Percentiles rank a stretch among this genome's conserved stretches.
phyloP scores from a whole-genome alignment of 2,797 vertebrate species.

The Enteromius paludinosus region DNA sequence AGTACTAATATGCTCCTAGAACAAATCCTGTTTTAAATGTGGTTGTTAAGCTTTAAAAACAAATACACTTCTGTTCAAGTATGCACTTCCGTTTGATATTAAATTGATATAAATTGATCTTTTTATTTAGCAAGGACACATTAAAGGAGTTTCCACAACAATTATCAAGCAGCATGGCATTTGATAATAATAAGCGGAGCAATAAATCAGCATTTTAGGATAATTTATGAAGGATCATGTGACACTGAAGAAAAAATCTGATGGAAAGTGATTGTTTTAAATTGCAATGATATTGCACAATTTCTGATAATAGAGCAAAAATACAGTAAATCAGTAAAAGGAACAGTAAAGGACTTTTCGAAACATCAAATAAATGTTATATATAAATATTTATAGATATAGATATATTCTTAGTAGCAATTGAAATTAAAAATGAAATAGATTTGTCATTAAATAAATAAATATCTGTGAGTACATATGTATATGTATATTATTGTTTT shows the following conservation, averaged over 20 bases:
- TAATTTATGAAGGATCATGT: background rate
- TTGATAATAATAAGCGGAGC: background rate
- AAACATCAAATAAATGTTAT: background rate
- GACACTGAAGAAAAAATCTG: background rate
- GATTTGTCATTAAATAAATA: too few species aligned
- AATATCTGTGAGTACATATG: too few species aligned
- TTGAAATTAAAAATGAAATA: background rate
- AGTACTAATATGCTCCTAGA: background rate
- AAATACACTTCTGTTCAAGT: background rate
- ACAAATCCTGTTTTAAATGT: background rate
- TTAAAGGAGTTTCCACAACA: background rate
- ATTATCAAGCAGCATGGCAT: background rate
- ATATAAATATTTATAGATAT: too few species aligned
- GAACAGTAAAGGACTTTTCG: background rate
- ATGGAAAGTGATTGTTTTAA: background rate
- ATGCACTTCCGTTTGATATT: background rate
- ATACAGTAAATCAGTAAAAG: background rate
- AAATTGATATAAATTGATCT: background rate
- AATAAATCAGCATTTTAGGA: background rate
- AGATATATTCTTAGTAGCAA: background rate
- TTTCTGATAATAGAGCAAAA: background rate
- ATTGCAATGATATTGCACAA: background rate
- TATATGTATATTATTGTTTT: too few species aligned
- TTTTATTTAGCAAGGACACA: background rate
- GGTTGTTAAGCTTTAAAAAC: conserved; percentile 1